phyloP scores from a whole-genome alignment of 2,113 vertebrate species.

The Psephotus haematonotus region DNA sequence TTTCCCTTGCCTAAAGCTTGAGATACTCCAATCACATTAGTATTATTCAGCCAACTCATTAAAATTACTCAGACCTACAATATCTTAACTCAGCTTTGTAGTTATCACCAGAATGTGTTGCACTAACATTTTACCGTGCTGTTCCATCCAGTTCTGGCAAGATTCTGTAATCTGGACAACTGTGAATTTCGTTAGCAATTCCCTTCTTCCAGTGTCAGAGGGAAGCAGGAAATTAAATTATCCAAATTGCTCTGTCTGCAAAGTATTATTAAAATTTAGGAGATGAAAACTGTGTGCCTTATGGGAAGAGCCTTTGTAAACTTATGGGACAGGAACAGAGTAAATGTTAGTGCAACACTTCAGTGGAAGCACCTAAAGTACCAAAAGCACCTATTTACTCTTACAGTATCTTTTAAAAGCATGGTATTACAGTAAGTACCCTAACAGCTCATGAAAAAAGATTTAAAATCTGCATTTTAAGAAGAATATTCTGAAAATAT shows the following conservation, averaged over 20 bases:
- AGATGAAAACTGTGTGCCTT: neutral
- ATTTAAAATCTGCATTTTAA: slow-evolving; percentile 82
- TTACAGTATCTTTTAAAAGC: slow-evolving; percentile 32
- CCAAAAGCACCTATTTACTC: slow-evolving; percentile 52
- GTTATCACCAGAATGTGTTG: slow-evolving; percentile 57
- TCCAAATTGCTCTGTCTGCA: neutral
- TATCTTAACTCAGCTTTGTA: slow-evolving; percentile 29
- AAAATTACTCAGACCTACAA: neutral
- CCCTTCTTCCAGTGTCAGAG: neutral
- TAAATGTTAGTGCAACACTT: slow-evolving; percentile 76
- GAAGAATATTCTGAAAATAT: slow-evolving; percentile 82
- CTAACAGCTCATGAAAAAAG: slow-evolving; percentile 70
- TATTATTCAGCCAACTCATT: slow-evolving; percentile 15
- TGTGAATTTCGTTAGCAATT: neutral
- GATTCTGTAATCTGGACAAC: neutral
- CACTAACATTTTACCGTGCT: slow-evolving; percentile 72
- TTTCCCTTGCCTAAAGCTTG: slow-evolving; percentile 2
- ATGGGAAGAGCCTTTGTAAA: neutral
- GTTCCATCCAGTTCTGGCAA: slow-evolving; percentile 49
- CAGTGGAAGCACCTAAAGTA: slow-evolving; percentile 31
- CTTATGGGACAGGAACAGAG: slow-evolving; percentile 26
- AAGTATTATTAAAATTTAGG: slow-evolving; percentile 29
- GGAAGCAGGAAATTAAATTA: slow-evolving; percentile 37
- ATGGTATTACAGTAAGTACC: slow-evolving; percentile 38
- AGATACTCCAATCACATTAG: neutral